Base-by-base conservation (phyloP, 2,797 vertebrate species). In the Acanthis flammea region DNA sequence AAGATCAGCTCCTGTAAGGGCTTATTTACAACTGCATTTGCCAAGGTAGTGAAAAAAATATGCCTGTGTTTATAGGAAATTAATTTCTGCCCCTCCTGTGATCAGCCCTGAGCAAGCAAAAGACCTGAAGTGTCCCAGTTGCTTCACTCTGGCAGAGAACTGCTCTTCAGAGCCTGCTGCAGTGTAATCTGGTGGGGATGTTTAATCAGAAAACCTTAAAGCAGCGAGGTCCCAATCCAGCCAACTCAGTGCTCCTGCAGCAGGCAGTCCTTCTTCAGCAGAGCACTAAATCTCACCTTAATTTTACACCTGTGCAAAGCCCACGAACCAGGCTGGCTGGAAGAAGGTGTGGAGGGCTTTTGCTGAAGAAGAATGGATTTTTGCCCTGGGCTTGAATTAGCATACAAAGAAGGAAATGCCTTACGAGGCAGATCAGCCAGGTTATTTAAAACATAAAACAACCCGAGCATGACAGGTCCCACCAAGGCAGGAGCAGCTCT, bases 31-130 rank as follows among this genome's bases (percentile, higher is more conserved):
- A 85, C 91, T 61, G 82, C 92, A 73, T 96, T 97, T 95, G 79
- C 95, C 92, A 95, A 95, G 95, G 95, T 93, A 79, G 67, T 93
- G 86, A 87, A 96, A 93, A 95, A 95, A 97, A 96, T 92, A 92
- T 14, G 81, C 96, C 97, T 96, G 94, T 97, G 97, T 97, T 97
- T 97, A 97, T 97, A 97, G 97, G 96, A 97, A 98, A 98, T 98
- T 97, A 98, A 98, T 98, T 98, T 97, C 96, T 97, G 91, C 94
- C 97, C 97, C 97, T 95, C 96, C 96, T 97, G 96, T 97, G 97
- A 97, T 97, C 97, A 97, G 96, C 96, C 94, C 95, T 96, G 96
- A 96, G 97, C 97, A 97, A 97, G 97, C 86, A 95, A 86, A 95
- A 97, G 97, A 97, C 97, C 97, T 97, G 97, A 97, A 95, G 97